Base-by-base conservation (phyloP, 37 sponge, comb jelly and placozoan species). In the Aphrocallistes beatrix region DNA sequence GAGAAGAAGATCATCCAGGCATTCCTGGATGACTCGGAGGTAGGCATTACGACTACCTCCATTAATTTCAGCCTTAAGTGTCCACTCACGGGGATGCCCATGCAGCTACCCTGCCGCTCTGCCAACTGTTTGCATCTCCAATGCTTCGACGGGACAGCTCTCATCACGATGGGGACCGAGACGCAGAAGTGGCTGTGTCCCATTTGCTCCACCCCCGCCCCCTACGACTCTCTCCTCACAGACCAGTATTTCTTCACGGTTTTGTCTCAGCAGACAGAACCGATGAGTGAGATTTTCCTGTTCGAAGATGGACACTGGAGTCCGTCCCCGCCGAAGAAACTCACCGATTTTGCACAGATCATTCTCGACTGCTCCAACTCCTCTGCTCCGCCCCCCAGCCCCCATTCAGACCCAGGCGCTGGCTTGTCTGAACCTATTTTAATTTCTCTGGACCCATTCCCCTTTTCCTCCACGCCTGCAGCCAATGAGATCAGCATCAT, bases 291-390 rank as follows among this genome's bases (percentile, higher is more conserved):
- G 21, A 60, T 60, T 19, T 60, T 60, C 34, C 75, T 60, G 34
- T 60, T 60, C 34, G 75, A 60, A 30, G 75, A 60, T 13, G 75
- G 75, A 3, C 75, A 60, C 75, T 60, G 75, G 75, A 60, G 75
- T 60, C 75, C 75, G 28, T 25, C 75, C 3, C 3, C 75, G 10
- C 10, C 10, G 75, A 19, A 19, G 6, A 19, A 19, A 6, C 75
- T 60, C 17, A 6, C 75, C 34, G 10, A 8, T 30, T 6, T 1
- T 13, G 34, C 34, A 6, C 75, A 60, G 75, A 60, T 60, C 3
- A 60, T 60, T 25, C 75, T 60, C 34, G 75, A 60, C 34, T 60
- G 75, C 34, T 60, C 75, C 34, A 60, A 60, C 75, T 60, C 75
- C 25, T 60, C 75, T 3, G 75, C 75, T 6, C 75, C 75, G 6